phyloP scores from a whole-genome alignment of 2,113 vertebrate genomes.

The Illadopsis cleaveri region DNA sequence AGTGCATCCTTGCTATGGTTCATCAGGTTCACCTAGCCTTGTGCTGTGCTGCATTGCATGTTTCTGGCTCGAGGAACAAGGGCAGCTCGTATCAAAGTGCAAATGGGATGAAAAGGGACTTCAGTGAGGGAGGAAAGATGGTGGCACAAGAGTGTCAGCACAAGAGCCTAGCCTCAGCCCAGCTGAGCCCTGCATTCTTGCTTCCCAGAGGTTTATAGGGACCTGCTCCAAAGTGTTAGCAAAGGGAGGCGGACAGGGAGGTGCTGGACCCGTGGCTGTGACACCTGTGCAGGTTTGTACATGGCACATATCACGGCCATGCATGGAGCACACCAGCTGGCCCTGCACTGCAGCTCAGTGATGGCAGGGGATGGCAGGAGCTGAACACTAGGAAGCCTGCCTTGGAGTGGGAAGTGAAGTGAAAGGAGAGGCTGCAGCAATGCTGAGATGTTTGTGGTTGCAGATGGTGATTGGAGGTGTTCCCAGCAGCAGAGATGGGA shows the following conservation, averaged over 20 bases:
- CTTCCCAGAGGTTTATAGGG: neutral
- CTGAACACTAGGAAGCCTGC: neutral
- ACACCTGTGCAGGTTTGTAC: rapidly evolving
- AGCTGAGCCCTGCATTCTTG: neutral
- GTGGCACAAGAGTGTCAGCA: neutral
- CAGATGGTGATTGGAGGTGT: neutral
- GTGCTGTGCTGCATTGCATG: neutral
- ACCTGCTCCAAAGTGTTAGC: neutral
- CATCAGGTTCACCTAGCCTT: neutral
- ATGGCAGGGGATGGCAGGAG: neutral
- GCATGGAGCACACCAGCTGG: rapidly evolving
- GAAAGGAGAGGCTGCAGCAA: neutral
- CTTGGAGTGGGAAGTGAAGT: neutral
- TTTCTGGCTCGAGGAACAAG: neutral
- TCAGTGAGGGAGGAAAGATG: neutral
- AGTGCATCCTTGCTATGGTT: neutral
- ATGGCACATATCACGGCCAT: rapidly evolving
- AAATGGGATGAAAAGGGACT: neutral
- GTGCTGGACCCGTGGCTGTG: rapidly evolving
- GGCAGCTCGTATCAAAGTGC: neutral
- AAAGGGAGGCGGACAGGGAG: neutral
- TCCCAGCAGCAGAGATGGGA: neutral
- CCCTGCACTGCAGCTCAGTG: neutral
- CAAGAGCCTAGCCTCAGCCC: neutral
- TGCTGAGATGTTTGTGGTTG: neutral